Percentiles rank a stretch among this genome's conserved stretches.
Conservation (phyloP, 2,888 invertebrate species). For the Theristus sp. region DNA sequence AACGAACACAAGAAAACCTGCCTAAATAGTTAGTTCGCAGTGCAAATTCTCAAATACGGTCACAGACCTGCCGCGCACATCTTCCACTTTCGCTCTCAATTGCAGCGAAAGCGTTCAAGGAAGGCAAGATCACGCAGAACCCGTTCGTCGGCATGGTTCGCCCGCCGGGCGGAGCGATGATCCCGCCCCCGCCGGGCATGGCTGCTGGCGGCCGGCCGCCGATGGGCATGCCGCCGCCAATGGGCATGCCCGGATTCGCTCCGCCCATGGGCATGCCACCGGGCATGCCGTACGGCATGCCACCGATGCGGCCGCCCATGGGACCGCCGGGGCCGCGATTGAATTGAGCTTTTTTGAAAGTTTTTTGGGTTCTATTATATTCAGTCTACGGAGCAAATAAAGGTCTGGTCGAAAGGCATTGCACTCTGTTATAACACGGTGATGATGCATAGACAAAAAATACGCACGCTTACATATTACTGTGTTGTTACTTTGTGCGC, state of each 20-base stretch:
- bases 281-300: not conserved
- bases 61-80: too few relatives aligned
- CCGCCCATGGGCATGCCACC: not conserved
- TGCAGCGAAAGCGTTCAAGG: slow-evolving; percentile 9
- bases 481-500: too few relatives aligned
- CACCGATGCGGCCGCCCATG: slow-evolving; percentile 1
- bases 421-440: too few relatives aligned
- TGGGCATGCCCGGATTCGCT: not conserved
- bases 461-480: too few relatives aligned
- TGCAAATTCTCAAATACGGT: too few relatives aligned
- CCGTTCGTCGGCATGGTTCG: not conserved
- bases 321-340: too few relatives aligned
- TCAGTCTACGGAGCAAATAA: not conserved
- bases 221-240: not conserved
- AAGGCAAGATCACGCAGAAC: slow-evolving; percentile 4
- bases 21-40: too few relatives aligned
- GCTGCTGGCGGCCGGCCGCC: not conserved
- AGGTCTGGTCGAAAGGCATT: not conserved
- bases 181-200: slow-evolving; percentile 5
- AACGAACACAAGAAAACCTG: too few relatives aligned
- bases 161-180: slow-evolving; percentile 7
- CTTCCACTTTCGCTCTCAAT: too few relatives aligned
- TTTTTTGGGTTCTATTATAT: too few relatives aligned
- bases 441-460: too few relatives aligned
- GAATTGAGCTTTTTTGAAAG: too few relatives aligned